These are phyloP conservation scores for Slavum lentiscoides DNA, from an alignment of 2,888 invertebrate genomes.

Conservation along the genomic window DNA sequence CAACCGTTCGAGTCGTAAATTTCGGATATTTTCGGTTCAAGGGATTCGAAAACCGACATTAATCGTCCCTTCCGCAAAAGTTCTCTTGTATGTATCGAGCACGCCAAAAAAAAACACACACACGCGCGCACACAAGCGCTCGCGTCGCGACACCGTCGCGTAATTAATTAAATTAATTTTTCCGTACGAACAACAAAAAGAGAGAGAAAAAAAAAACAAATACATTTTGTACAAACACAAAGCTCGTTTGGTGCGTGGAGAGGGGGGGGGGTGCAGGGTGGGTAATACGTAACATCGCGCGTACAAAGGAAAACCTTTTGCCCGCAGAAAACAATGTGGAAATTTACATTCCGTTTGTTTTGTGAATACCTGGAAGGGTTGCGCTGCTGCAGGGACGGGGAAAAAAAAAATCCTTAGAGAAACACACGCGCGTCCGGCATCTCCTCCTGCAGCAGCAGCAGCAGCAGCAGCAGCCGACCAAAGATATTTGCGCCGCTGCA, in stretches of 20 bases:
- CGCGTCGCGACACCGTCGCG: slow-evolving; percentile 26
- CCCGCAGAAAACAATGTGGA: slow-evolving; percentile 51
- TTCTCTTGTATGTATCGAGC: slow-evolving; percentile 8
- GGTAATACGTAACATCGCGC: slow-evolving; percentile 20
- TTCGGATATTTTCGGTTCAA: slow-evolving; percentile 42
- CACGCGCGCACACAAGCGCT: background rate
- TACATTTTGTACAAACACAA: slow-evolving; percentile 51
- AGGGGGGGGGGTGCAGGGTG: background rate
- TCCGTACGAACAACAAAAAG: slow-evolving; percentile 32
- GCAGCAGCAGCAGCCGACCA: slow-evolving; percentile 7
- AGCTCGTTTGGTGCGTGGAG: slow-evolving; percentile 21
- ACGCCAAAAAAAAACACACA: background rate
- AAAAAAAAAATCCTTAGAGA: slow-evolving; percentile 48
- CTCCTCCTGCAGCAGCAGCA: background rate
- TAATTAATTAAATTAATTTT: slow-evolving; percentile 54
- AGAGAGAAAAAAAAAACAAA: slow-evolving; percentile 27
- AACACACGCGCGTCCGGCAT: slow-evolving; percentile 41
- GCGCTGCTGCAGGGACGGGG: slow-evolving; percentile 9
- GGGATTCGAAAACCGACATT: slow-evolving; percentile 42
- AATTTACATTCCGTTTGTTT: slow-evolving; percentile 53
- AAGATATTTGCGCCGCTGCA: slow-evolving; percentile 35
- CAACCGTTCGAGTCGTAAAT: slow-evolving; percentile 21
- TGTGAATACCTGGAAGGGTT: slow-evolving; percentile 48
- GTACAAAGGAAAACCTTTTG: slow-evolving; percentile 52
- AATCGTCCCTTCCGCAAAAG: slow-evolving; percentile 43